Evolutionary conservation across 2,888 invertebrate species (phyloP).

Genomic region (Selenia dentaria): DNA sequence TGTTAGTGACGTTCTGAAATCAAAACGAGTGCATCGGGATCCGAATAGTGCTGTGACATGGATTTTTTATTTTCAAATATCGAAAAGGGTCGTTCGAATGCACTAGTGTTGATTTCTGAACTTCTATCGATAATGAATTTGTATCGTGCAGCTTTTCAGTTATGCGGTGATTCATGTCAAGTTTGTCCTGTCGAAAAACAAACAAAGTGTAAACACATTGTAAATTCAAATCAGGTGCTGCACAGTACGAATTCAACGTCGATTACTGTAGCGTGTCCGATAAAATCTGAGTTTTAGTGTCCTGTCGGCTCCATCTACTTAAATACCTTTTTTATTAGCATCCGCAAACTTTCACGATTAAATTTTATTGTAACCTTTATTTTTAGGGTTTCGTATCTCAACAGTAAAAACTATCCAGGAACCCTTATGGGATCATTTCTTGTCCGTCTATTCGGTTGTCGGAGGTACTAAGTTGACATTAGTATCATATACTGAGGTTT

Average conservation of each 20-base stretch:
- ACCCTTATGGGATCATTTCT: too few relatives aligned
- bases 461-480: too few relatives aligned
- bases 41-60: conserved; percentile 27
- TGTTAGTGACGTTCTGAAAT: conserved; percentile 75
- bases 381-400: too few relatives aligned
- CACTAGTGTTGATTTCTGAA: conserved; percentile 43
- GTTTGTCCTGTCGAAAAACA: background rate
- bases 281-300: conserved; percentile 30
- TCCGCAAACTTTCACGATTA: background rate
- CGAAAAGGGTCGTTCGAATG: conserved; percentile 25
- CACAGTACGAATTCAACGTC: conserved; percentile 29
- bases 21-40: conserved; percentile 56
- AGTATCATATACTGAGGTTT: too few relatives aligned
- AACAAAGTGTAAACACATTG: conserved; percentile 19
- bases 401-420: too few relatives aligned
- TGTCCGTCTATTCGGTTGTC: too few relatives aligned
- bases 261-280: conserved; percentile 21
- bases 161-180: conserved; percentile 8
- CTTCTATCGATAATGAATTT: conserved; percentile 26
- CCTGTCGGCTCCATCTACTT: conserved; percentile 5
- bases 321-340: conserved; percentile 1
- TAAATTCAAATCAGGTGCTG: conserved; percentile 26
- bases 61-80: conserved; percentile 26
- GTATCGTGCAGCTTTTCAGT: conserved; percentile 16
- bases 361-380: too few relatives aligned